Evolutionary conservation across 2,888 invertebrate genomes (phyloP).

Genomic region (Brachypalpus laphriformis): DNA sequence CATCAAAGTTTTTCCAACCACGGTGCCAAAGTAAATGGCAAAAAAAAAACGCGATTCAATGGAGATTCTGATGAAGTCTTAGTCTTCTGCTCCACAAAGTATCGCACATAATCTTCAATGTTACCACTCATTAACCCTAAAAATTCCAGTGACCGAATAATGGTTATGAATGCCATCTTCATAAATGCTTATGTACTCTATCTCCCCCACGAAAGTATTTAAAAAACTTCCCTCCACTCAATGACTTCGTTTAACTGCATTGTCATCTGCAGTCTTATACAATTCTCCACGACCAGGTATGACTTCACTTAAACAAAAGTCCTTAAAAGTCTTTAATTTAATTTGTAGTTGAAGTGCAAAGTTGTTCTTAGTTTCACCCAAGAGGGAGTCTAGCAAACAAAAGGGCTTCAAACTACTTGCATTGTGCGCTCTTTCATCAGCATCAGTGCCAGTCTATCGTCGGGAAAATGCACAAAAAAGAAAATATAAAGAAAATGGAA

Average conservation of each 20-base stretch:
- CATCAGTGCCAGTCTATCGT: background rate
- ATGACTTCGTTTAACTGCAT: slow-evolving; percentile 54
- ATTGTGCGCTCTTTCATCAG: slow-evolving; percentile 16
- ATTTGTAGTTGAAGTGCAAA: slow-evolving; percentile 67
- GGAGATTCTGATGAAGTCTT: no score
- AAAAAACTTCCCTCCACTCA: background rate
- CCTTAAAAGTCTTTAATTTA: slow-evolving; percentile 67
- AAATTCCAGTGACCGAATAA: background rate
- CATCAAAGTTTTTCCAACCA: no score
- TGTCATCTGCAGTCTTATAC: slow-evolving; percentile 34
- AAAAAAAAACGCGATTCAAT: no score
- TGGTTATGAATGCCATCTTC: slow-evolving; percentile 7
- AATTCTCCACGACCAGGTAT: background rate
- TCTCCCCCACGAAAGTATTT: background rate
- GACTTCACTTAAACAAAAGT: slow-evolving; percentile 42
- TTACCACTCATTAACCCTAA: background rate
- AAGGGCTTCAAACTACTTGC: slow-evolving; percentile 14
- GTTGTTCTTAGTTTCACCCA: slow-evolving; percentile 11
- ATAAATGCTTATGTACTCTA: slow-evolving; percentile 57
- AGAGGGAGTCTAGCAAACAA: background rate
- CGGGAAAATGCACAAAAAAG: background rate
- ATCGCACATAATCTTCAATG: no score
- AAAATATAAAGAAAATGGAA: slow-evolving; percentile 26
- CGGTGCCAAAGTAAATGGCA: no score
- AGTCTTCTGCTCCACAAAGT: no score